A percentile compares a stretch with the other conserved stretches of the same genome.
Evolutionary conservation across 2,113 vertebrate species (phyloP).

Genomic region (Vombatus ursinus): DNA sequence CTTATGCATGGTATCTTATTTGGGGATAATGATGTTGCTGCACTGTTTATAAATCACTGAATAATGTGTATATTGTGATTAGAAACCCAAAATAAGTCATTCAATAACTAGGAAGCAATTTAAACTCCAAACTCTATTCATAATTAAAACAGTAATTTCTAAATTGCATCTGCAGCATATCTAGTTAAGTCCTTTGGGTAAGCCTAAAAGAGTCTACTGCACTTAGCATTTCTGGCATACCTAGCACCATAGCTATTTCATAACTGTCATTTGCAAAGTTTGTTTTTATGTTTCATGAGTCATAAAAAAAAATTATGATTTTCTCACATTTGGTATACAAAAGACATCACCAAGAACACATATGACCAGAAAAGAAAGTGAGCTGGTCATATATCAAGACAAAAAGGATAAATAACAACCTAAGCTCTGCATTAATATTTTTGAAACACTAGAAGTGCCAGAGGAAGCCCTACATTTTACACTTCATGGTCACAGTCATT

Average conservation of each 20-base stretch:
- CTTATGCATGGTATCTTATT: background rate
- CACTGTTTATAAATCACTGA: conserved; percentile 15
- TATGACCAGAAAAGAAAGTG: background rate
- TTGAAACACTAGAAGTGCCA: background rate
- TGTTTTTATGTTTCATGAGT: background rate
- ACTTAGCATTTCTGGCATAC: conserved; percentile 32
- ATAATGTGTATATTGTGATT: conserved; percentile 37
- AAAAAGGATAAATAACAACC: background rate
- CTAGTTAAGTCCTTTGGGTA: conserved; percentile 22
- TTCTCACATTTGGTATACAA: background rate
- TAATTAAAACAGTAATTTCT: background rate
- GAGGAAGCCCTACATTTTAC: background rate
- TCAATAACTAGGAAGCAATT: conserved; percentile 29
- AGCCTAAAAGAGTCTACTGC: background rate
- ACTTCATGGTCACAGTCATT: background rate
- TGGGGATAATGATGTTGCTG: background rate
- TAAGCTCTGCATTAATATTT: background rate
- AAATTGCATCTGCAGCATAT: background rate
- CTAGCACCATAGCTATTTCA: background rate
- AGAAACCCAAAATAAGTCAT: background rate
- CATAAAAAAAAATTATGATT: background rate
- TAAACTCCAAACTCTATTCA: conserved; percentile 27
- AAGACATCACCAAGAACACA: background rate
- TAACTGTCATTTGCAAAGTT: background rate
- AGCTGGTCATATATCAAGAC: background rate